phyloP scores from a whole-genome alignment of 2,888 invertebrate species.

The Seira musarum region DNA sequence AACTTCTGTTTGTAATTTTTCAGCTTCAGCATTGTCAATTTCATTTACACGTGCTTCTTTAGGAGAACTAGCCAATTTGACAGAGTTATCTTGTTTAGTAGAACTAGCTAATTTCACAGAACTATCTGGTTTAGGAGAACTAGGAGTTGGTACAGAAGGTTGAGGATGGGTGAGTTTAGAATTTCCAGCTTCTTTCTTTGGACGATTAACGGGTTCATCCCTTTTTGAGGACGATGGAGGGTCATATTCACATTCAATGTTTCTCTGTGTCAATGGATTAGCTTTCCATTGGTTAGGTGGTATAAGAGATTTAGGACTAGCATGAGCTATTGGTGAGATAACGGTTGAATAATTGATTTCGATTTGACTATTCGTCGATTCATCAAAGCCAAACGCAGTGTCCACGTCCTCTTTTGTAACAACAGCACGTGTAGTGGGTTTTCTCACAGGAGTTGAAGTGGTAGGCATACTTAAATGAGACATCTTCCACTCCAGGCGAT shows the following conservation, averaged over 20 bases:
- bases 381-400: slow-evolving; percentile 63
- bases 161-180: too few species aligned
- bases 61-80: too few species aligned
- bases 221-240: not conserved
- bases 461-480: slow-evolving; percentile 55
- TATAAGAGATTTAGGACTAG: slow-evolving; percentile 25
- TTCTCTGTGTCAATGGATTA: slow-evolving; percentile 34
- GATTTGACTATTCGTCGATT: slow-evolving; percentile 13
- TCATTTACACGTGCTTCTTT: too few species aligned
- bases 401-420: slow-evolving; percentile 49
- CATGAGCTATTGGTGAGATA: slow-evolving; percentile 57
- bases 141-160: not conserved
- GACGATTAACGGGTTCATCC: not conserved
- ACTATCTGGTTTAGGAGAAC: too few species aligned
- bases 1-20: too few species aligned
- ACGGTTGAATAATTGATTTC: slow-evolving; percentile 44
- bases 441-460: slow-evolving; percentile 61
- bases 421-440: slow-evolving; percentile 5
- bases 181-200: not conserved
- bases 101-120: too few species aligned
- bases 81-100: too few species aligned
- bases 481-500: slow-evolving; percentile 61
- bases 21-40: too few species aligned
- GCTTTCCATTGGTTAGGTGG: slow-evolving; percentile 38
- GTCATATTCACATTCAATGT: slow-evolving; percentile 25